Evolutionary conservation across 2,113 vertebrate species (phyloP).

Genomic region (Electrona antarctica): DNA sequence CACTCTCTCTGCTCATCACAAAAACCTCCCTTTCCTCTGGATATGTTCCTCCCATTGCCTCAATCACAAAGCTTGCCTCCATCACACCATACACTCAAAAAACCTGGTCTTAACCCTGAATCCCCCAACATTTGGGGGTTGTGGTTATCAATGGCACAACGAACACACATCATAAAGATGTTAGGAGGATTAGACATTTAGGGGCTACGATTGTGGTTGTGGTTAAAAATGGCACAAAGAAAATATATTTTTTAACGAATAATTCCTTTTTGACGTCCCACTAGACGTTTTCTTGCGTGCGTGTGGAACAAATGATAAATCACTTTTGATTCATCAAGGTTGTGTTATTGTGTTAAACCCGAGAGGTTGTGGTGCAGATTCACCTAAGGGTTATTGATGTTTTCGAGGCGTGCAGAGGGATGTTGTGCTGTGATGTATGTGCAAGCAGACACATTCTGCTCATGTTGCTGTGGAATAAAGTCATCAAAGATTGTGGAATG

Average conservation of each 20-base stretch:
- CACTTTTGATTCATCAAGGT: conserved; percentile 22
- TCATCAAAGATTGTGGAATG: not conserved
- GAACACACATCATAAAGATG: too few species aligned
- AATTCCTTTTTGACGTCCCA: too few species aligned
- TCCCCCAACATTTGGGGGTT: too few species aligned
- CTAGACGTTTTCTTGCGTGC: conserved; percentile 9
- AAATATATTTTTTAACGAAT: too few species aligned
- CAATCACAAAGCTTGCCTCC: not conserved
- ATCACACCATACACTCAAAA: not conserved
- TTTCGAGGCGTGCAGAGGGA: conserved; percentile 1
- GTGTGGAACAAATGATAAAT: conserved; percentile 9
- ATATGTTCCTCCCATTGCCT: not conserved
- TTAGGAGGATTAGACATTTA: too few species aligned
- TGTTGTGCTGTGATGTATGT: conserved; percentile 19
- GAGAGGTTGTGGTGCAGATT: conserved; percentile 14
- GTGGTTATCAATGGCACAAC: too few species aligned
- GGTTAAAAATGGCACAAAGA: too few species aligned
- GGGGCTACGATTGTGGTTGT: too few species aligned
- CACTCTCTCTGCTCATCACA: not conserved
- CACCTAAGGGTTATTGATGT: conserved; percentile 24
- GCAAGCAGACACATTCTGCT: conserved; percentile 10
- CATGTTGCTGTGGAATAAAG: conserved; percentile 19
- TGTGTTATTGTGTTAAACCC: conserved; percentile 23
- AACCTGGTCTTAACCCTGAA: too few species aligned
- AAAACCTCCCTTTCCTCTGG: not conserved